Evolutionary conservation across 37 sponge, comb jelly and placozoan species (phyloP).

Genomic region (Ephydatia muelleri): DNA sequence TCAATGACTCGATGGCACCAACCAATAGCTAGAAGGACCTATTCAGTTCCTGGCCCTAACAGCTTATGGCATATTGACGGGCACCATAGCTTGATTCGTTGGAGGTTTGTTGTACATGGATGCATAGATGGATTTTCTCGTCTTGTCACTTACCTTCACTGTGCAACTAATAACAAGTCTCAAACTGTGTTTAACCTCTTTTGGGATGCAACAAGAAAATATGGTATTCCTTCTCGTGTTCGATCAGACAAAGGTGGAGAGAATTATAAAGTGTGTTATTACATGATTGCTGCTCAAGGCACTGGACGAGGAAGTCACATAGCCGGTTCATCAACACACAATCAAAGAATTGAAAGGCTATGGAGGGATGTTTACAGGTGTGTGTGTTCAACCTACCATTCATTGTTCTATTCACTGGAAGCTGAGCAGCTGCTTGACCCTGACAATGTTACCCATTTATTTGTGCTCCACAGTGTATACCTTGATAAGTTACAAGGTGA

Average conservation of each 20-base stretch:
- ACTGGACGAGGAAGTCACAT: constrained; percentile 34
- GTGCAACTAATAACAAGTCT: constrained; percentile 30
- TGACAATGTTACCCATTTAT: constrained; percentile 11
- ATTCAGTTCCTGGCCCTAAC: constrained; percentile 36
- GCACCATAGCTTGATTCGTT: constrained; percentile 42
- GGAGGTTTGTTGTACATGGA: constrained; percentile 45
- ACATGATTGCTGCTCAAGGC: constrained; percentile 27
- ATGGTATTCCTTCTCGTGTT: constrained; percentile 28
- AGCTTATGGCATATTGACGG: constrained; percentile 55
- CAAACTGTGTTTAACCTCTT: constrained; percentile 28
- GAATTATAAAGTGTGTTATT: constrained; percentile 17
- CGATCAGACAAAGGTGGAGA: constrained; percentile 44
- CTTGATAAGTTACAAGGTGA: not conserved
- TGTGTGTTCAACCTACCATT: constrained; percentile 37
- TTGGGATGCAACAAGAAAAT: constrained; percentile 7
- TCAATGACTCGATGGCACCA: constrained; percentile 31
- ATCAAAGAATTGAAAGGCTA: constrained; percentile 38
- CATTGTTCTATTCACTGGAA: constrained; percentile 21
- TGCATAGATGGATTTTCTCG: constrained; percentile 49
- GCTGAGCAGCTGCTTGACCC: constrained; percentile 26
- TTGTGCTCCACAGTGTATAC: constrained; percentile 16
- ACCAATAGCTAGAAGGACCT: constrained; percentile 18
- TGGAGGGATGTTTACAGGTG: constrained; percentile 59
- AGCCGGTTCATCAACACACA: constrained; percentile 43
- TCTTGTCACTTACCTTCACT: constrained; percentile 12